Base-by-base conservation (phyloP, 2,797 vertebrate genomes). In the Hyperoplus immaculatus region DNA sequence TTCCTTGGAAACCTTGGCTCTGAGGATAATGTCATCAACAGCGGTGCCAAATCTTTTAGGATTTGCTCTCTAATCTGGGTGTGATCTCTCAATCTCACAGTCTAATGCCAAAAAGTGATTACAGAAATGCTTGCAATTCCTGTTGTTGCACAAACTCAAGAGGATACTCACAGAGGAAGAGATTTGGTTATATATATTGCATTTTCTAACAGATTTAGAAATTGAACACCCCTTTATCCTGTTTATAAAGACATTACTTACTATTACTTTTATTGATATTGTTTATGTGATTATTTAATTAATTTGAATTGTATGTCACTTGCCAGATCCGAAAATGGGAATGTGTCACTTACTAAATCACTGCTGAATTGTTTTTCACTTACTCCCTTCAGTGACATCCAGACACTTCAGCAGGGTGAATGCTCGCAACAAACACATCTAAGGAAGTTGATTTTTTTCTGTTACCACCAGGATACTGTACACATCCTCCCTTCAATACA, bases 51-150 rank as follows among this genome's bases (percentile, higher is more conserved):
- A 91, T 91, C 90, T 89, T 80, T 6, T 46, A 76, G 90, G 91
- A 93, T 91, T 93, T 91, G 64, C 80, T 66, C 68, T 85, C 59
- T 90, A 93, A 93, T 92, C 91, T 88, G 45, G 45, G 74, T 70
- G 78, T 79, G 77, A 90, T 89, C 80, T 77, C 70, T 53, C 72
- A 50, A 76, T 87, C 75, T 47, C 47, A 8, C 36, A 41, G 73
- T 84, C 73, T 75, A 83, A 83, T 58, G 60, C 68, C 71, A 78
- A 83, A 83, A 87, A 72, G 63, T 88, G 61, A 88, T 90, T 81
- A 85, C 62, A 36, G 66, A 72, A 58, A 81, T 72, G 61, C 60
- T 67, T n/a, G 45, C 51, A 72, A 21, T 64, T 62, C 69, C 57
- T 77, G 41, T 59, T 77, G 60, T 80, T 45, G 50, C 80, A 75